Evolutionary conservation across 2,888 invertebrate genomes (phyloP).

Genomic region (Drosophila pseudotakahashii): DNA sequence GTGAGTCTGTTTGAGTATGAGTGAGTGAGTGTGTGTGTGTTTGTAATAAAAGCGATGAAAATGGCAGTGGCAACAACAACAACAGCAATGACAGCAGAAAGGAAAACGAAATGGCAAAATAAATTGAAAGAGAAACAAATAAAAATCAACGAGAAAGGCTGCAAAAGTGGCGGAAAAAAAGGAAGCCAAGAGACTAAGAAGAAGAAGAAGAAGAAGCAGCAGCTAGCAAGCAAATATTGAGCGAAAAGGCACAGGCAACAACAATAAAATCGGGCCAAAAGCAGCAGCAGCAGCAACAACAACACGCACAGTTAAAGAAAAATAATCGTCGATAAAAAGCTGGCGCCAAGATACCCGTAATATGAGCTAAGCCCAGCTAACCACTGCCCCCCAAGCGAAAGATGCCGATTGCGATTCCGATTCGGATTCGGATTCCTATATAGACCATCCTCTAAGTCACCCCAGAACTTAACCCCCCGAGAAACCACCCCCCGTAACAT

Average conservation of each 20-base stretch:
- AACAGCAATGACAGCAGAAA: conserved; percentile 76
- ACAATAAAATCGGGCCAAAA: conserved; percentile 45
- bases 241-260: conserved; percentile 57
- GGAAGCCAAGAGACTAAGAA: conserved; percentile 38
- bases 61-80: conserved; percentile 65
- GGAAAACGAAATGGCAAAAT: conserved; percentile 82
- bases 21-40: conserved; percentile 60
- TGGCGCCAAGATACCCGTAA: conserved; percentile 78
- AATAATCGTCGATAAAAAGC: conserved; percentile 78
- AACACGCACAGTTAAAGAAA: conserved; percentile 56
- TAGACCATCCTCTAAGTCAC: conserved; percentile 8
- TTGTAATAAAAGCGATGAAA: conserved; percentile 80
- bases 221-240: conserved; percentile 73
- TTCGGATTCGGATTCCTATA: conserved; percentile 20
- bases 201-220: conserved; percentile 6
- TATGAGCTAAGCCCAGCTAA: conserved; percentile 79
- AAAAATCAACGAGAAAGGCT: conserved; percentile 81
- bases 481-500: not conserved
- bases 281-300: conserved; percentile 15
- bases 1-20: conserved; percentile 8
- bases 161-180: conserved; percentile 75
- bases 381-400: conserved; percentile 58
- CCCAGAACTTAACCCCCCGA: conserved; percentile 1
- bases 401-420: conserved; percentile 33
- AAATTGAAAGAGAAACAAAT: conserved; percentile 82